Conservation (phyloP, 2,888 invertebrate species). For the Drosophila atripex region DNA sequence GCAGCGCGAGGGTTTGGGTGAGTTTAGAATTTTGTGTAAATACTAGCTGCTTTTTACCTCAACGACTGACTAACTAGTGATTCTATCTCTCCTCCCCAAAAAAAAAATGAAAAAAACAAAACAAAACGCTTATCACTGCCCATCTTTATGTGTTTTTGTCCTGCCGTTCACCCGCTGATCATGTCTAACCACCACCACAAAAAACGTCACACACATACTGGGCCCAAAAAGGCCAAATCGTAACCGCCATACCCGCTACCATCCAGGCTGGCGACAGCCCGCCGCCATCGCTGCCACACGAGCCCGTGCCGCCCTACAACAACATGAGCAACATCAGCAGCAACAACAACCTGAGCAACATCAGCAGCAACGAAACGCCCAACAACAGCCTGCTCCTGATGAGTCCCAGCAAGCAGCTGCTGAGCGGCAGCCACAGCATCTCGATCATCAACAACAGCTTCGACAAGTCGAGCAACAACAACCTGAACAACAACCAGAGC, state of each 20-base stretch:
- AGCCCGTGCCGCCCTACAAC: slow-evolving; percentile 39
- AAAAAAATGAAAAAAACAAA: neutral
- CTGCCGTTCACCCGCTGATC: slow-evolving; percentile 66
- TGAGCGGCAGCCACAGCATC: slow-evolving; percentile 77
- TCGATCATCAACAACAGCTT: slow-evolving; percentile 80
- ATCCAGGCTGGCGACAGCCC: slow-evolving; percentile 82
- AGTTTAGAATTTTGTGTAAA: slow-evolving; percentile 39
- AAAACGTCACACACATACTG: slow-evolving; percentile 33
- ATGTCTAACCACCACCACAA: slow-evolving; percentile 45
- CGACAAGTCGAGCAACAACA: slow-evolving; percentile 68
- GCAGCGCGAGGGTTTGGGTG: slow-evolving; percentile 81
- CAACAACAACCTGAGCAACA: slow-evolving; percentile 47
- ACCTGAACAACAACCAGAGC: slow-evolving; percentile 64
- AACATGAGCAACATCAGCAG: slow-evolving; percentile 33
- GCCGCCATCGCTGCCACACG: slow-evolving; percentile 78
- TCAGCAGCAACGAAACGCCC: slow-evolving; percentile 59
- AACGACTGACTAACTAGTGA: slow-evolving; percentile 60
- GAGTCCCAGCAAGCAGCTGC: slow-evolving; percentile 77
- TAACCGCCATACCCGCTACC: slow-evolving; percentile 82
- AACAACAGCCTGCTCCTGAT: slow-evolving; percentile 73
- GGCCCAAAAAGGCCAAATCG: slow-evolving; percentile 81
- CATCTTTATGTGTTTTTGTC: slow-evolving; percentile 46
- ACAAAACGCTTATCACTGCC: slow-evolving; percentile 50
- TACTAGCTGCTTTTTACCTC: slow-evolving; percentile 23
- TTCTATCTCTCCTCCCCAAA: slow-evolving; percentile 60